Base-by-base conservation (phyloP, 2,888 invertebrate genomes). In the Artemia sinica region DNA sequence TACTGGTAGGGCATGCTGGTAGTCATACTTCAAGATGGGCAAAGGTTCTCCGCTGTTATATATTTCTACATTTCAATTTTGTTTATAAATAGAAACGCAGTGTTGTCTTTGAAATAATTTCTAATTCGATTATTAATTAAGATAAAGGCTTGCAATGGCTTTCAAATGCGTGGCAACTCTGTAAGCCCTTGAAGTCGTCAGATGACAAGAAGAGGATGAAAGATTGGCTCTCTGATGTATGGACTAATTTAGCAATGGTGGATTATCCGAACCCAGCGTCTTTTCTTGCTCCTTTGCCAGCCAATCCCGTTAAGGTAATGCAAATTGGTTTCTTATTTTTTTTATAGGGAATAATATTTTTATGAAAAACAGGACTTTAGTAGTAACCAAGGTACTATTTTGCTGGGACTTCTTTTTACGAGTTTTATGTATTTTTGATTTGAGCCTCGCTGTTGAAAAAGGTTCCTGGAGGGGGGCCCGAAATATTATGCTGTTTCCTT, bases 191-290 rank as follows among this genome's bases (percentile, higher is more conserved):
- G 12, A 83, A 83, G 72, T 83, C 80, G 67, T 73, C 79, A 0
- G 78, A 78, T 0, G 84, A 86, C 74, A 75, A 85, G 0, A 74
- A 78, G 0, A 74, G 73, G 0, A 79, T 94, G 13, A 81, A 88
- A 72, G 82, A 83, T 63, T 94, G 87, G 83, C 78, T 95, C 4
- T 76, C 79, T 50, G 83, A 86, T 71, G 83, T 88, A 72, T 91
- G 88, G 76, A 83, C 83, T 10, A 86, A 87, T 74, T 77, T 95
- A 72, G 94, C 93, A 0, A 96, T 96, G 95, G 87, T 88, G 14
- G 89, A 98, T 80, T 98, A 97, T 78, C 96, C 97, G 0, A 97
- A 94, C 77, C 80, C 86, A 0, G 84, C 88, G 0, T 84, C 84
- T 74, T 97, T 97, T 77, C 79, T 97, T 67, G 82, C 84, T 67